phyloP scores from a whole-genome alignment of 2,113 vertebrate genomes.

The Synodontis membranacea region DNA sequence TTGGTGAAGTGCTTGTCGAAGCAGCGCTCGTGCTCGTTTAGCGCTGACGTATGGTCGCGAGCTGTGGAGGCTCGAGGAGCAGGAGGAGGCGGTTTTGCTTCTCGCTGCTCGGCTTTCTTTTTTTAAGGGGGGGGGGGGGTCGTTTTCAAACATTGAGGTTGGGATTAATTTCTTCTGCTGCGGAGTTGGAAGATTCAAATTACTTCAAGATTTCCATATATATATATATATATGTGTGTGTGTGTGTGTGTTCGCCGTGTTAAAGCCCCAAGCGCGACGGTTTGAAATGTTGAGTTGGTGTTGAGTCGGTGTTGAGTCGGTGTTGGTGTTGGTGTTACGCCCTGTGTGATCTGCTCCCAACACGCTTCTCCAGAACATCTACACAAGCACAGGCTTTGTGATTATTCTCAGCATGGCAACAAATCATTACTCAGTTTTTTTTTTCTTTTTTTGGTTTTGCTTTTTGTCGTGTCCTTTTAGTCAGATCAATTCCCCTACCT shows the following conservation, averaged over 20 bases:
- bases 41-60: conserved; percentile 9
- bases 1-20: conserved; percentile 32
- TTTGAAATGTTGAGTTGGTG: conserved; percentile 29
- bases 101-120: not conserved
- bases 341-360: conserved; percentile 27
- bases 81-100: conserved; percentile 17
- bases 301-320: too few species aligned
- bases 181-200: not conserved
- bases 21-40: conserved; percentile 40
- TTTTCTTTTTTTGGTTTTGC: not conserved
- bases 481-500: not conserved
- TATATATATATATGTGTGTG: not conserved
- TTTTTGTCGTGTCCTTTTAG: not conserved
- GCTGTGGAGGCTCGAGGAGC: not conserved
- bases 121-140: too few species aligned
- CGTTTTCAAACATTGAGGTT: not conserved
- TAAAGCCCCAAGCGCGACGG: conserved; percentile 19
- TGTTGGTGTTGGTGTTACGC: conserved; percentile 49
- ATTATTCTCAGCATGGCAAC: conserved; percentile 16
- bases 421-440: not conserved
- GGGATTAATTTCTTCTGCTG: not conserved
- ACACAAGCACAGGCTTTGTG: not conserved
- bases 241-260: not conserved
- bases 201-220: not conserved
- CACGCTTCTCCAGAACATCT: conserved; percentile 13